Evolutionary conservation across 2,113 vertebrate genomes (phyloP), one percentile per base, ranked within the genome.

Genomic region (Anolis sagrei): DNA sequence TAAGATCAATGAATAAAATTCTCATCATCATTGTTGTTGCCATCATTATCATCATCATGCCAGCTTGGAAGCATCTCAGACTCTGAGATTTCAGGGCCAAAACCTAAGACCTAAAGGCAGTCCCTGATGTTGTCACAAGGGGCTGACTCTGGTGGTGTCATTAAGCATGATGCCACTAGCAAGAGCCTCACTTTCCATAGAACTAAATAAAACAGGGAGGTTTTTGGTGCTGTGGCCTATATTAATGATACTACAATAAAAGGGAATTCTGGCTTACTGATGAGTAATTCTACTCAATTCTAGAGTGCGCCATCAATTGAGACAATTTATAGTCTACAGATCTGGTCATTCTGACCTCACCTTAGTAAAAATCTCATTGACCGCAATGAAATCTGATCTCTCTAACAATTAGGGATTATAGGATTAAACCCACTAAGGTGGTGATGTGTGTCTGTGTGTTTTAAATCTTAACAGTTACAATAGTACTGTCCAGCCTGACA

Each of bases 281-380:
- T 70, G 48, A 73, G 23, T 74, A 58, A 23, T 68, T 54, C 54
- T 39, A 54, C n/a, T 9, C 8, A 51, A 32, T 54, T 36, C 39
- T 79, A 61, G 66, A 70, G 29, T 58, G 48, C 16, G 3, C 11
- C 58, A 51, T 69, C 36, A 72, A 23, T 72, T 70, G 49, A 79
- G 11, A 61, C 27, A 25, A 44, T 68, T 29, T 16, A 77, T 39
- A 61, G 25, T 62, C 61, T 62, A 62, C 23, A 44, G 7, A 62
- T 48, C 76, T 70, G 88, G 36, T 75, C 64, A 79, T 82, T 18
- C 34, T 87, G 49, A 82, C 87, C 34, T 10, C n/a, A 86, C 2
- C 10, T 82, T 89, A 87, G 75, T 84, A 89, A 89, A 48, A 62
- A 75, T 83, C 73, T 81, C 78, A 83, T 69, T 85, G 82, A 81